Conservation (phyloP, 2,113 vertebrate genomes). For the Entelurus aequoreus region DNA sequence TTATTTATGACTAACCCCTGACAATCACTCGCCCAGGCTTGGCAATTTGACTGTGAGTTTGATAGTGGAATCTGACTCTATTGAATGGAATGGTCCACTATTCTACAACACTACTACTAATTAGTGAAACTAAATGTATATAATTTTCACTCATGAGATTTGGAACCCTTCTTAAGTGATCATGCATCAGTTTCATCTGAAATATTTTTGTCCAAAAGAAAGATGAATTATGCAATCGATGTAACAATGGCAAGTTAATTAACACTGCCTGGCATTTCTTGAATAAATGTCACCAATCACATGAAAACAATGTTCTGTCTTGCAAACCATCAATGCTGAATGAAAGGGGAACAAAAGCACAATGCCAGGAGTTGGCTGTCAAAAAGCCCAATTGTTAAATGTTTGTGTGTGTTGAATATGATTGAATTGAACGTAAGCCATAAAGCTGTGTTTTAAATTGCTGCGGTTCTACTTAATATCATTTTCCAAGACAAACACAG, state of each 20-base stretch:
- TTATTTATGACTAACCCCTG: too few species aligned
- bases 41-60: too few species aligned
- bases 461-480: not conserved
- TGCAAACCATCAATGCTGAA: not conserved
- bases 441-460: slow-evolving; percentile 14
- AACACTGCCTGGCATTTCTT: too few species aligned
- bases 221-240: not conserved
- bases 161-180: not conserved
- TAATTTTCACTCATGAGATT: not conserved
- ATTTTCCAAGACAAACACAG: slow-evolving; percentile 5
- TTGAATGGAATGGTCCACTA: too few species aligned
- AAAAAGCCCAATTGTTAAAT: too few species aligned
- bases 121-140: too few species aligned
- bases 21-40: too few species aligned
- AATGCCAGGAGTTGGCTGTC: not conserved
- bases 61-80: too few species aligned
- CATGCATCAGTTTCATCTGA: not conserved
- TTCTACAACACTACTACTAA: too few species aligned
- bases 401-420: too few species aligned
- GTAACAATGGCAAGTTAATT: not conserved
- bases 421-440: too few species aligned
- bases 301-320: not conserved
- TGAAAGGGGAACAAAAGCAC: not conserved
- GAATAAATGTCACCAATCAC: not conserved
- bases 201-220: not conserved